Base-by-base conservation (phyloP, 2,888 invertebrate genomes). In the Pristionchus mayeri region DNA sequence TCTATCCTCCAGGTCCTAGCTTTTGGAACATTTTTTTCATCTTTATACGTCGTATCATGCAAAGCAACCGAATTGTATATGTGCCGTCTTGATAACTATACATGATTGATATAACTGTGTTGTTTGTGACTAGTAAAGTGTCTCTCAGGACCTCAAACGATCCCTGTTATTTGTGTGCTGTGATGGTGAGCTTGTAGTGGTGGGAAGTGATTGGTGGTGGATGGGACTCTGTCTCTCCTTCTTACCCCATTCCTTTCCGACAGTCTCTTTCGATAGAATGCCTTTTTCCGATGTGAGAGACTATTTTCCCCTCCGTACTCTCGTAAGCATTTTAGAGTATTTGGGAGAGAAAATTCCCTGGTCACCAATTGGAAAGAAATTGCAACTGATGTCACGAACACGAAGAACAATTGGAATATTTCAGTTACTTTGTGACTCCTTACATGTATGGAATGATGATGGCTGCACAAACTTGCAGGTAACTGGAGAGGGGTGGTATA, bases 381-480 rank as follows among this genome's bases (percentile, higher is more conserved):
- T 21, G 75, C 18, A 18, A 75, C 13, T 16, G 75, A 44, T 40
- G 13, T 16, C 7, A 67, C 30, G 30, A 75, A 63, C 30, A 63
- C 30, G 30, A 63, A n/a, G 21, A 40, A n/a, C n/a, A 30, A 81
- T 52, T 57, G n/a, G 13, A 30, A 81, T 34, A 78, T 78, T 88
- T 86, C 86, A 91, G 91, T 85, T 91, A 91, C 84, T 87, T 88
- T 13, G 88, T 89, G 44, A 87, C 90, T 27, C 90, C 90, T 0
- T 89, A 89, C 84, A 90, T 90, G 88, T 91, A 90, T 79, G 91
- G 90, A 30, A 84, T 91, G 44, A 91, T 91, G 91, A 89, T 88
- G 86, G 87, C 90, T 16, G 90, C 91, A 4, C 91, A 91, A 78
- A 91, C 91, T 24, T 88, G 89, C 85, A 91, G 90, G 90, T 90